These are phyloP conservation scores for Hycleus phaleratus DNA, from an alignment of 1,140 invertebrate genomes.

Conservation along the genomic window DNA sequence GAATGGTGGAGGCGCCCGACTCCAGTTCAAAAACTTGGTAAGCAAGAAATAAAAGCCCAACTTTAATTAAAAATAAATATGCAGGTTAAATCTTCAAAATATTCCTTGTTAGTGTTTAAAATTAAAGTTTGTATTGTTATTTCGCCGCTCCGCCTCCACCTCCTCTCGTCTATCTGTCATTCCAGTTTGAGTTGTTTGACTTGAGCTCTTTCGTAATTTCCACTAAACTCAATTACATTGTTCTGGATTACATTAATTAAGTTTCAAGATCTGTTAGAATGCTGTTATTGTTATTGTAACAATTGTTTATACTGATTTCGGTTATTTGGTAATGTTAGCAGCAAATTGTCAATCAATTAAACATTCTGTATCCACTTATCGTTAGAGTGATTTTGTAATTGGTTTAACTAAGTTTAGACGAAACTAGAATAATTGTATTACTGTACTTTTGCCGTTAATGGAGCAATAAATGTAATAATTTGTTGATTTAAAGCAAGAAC, in stretches of 20 bases:
- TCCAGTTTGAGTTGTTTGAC: slow-evolving; percentile 2
- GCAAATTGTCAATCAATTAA: not conserved
- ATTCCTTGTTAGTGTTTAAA: too few species aligned
- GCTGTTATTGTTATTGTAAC: not conserved
- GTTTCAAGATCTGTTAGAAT: not conserved
- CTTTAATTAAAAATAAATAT: too few species aligned
- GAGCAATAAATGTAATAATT: too few species aligned
- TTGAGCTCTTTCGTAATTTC: not conserved
- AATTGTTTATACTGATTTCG: not conserved
- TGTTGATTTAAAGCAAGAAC: too few species aligned
- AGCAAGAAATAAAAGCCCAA: too few species aligned
- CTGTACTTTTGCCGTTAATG: not conserved
- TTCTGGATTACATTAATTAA: not conserved
- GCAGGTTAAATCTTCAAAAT: too few species aligned
- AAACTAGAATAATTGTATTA: not conserved
- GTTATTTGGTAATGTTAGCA: not conserved
- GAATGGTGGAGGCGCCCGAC: too few species aligned
- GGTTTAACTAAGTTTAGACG: not conserved
- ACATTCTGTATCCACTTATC: not conserved
- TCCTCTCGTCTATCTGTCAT: not conserved
- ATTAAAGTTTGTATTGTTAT: too few species aligned
- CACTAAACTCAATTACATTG: not conserved
- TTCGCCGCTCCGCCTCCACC: not conserved
- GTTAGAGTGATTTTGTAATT: not conserved
- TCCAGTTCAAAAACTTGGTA: too few species aligned